Evolutionary conservation across 2,113 vertebrate species (phyloP).

Genomic region (Microtus pennsylvanicus): DNA sequence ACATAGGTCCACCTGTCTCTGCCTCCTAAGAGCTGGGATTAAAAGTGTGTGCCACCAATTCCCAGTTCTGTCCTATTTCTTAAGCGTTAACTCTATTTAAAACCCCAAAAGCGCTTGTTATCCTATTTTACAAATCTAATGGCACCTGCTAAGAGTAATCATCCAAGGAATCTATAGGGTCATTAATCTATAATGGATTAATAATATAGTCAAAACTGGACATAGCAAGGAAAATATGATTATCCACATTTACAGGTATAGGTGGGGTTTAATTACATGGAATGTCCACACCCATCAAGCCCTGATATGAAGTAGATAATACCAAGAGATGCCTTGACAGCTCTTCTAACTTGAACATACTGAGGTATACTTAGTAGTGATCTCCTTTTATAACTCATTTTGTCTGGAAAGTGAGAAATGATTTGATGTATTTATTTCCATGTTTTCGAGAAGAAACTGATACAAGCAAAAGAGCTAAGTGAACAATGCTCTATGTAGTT

Average conservation of each 20-base stretch:
- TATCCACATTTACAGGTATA: background rate
- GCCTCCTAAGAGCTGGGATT: no score
- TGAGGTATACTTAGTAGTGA: no score
- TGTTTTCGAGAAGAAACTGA: background rate
- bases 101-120: background rate
- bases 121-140: background rate
- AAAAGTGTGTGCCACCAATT: no score
- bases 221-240: background rate
- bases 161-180: background rate
- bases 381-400: background rate
- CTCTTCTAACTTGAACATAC: background rate
- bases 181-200: no score
- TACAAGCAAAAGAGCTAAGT: background rate
- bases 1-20: no score
- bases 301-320: background rate
- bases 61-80: background rate
- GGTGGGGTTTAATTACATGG: no score
- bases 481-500: background rate
- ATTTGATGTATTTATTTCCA: background rate
- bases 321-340: background rate
- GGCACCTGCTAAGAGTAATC: no score
- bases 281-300: background rate
- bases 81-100: background rate
- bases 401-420: background rate
- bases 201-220: background rate